Evolutionary conservation across 2,797 vertebrate species (phyloP), one percentile per base, ranked within the genome.

Genomic region (Pteronotus mesoamericanus): DNA sequence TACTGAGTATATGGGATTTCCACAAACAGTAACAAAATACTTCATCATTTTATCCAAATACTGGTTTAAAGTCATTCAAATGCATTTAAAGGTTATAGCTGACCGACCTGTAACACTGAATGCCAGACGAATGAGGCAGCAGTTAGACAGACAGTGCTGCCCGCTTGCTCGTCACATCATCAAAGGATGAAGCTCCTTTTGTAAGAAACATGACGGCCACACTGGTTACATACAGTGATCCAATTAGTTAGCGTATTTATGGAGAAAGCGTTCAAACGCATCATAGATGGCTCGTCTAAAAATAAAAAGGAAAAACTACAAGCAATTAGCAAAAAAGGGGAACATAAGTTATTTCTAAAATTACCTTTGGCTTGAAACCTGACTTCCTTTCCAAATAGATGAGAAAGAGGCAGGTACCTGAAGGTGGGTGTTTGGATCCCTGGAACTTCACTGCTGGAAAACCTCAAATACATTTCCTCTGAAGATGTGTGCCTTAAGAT

Each of bases 251-350:
- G 99, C 96, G 5, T 99, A 99, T 98, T 99, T 99, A 97, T 98
- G 98, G 96, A 99, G 98, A 97, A 99, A 99, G 92, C 99, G 99
- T 97, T 99, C 98, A 97, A 99, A 99, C 1, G 99, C 99, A 64
- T 99, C 99, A 26, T 99, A 99, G 98, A 99, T 99, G 21, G 99
- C 99, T 98, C 98, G 99, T 97, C 99, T 99, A 97, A 8, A 98
- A 98, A n/a, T 82, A 96, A 51, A 93, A 55, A 92, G 48, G 83
- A 94, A 97, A 77, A 96, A 92, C 14, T 86, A 19, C 48, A 90
- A 85, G 39, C 78, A 69, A 95, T 39, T 61, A 86, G n/a, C 69
- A 96, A 59, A 94, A 71, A 29, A 14, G 34, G 7, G 9, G 6
- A 37, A 46, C 4, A 53, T 53, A 77, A 74, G 74, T 53, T 77